phyloP scores from a whole-genome alignment of 2,113 vertebrate genomes.

The Bambusicola thoracicus region DNA sequence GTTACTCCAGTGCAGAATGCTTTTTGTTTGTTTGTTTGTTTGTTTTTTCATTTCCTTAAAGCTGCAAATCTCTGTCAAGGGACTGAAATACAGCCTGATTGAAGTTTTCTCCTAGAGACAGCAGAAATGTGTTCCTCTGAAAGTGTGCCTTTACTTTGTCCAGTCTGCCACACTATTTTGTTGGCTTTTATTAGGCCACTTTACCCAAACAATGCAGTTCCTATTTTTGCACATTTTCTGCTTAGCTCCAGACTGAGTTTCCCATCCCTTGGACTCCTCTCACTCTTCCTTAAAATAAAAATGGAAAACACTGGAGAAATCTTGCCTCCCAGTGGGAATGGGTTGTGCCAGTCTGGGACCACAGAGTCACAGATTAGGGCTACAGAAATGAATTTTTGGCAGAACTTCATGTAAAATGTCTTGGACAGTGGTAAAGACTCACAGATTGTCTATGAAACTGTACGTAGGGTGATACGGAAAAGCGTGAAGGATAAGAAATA shows the following conservation, averaged over 20 bases:
- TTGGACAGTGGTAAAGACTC: background rate
- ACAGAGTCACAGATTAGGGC: background rate
- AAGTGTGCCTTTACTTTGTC: background rate
- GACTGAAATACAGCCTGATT: background rate
- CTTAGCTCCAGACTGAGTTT: background rate
- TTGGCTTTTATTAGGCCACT: background rate
- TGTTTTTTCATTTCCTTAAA: background rate
- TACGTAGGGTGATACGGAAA: background rate
- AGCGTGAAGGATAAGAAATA: background rate
- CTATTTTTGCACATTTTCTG: background rate
- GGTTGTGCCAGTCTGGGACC: background rate
- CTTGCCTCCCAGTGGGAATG: background rate
- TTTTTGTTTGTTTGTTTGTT: too few relatives aligned
- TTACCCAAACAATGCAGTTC: background rate
- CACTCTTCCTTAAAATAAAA: background rate
- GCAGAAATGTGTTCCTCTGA: background rate
- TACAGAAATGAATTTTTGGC: background rate
- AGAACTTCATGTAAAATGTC: background rate
- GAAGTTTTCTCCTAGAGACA: background rate
- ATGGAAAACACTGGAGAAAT: background rate
- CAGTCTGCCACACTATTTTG: background rate
- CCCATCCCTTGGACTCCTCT: background rate
- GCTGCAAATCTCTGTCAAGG: background rate
- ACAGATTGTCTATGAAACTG: background rate
- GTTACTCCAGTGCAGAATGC: background rate